Conservation (phyloP, 2,888 invertebrate species). For the Corythucha ciliata region DNA sequence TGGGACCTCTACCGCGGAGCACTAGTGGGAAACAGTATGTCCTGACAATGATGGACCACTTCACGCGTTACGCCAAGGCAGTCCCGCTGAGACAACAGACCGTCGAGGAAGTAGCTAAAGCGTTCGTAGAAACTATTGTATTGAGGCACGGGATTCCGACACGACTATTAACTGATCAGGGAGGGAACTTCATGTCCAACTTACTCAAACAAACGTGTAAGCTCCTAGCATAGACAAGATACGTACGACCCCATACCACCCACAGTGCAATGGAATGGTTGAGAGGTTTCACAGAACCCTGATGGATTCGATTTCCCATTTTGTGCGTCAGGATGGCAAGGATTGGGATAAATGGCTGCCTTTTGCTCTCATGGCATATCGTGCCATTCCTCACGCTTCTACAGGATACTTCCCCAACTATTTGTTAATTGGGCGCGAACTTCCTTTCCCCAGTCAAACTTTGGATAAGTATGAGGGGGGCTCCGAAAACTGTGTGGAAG, state of each 20-base stretch:
- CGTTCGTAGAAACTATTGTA: constrained; percentile 4
- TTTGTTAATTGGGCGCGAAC: constrained; percentile 18
- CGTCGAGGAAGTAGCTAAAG: background rate
- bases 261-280: constrained; percentile 37
- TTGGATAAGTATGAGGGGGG: too few relatives aligned
- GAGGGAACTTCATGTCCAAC: constrained; percentile 35
- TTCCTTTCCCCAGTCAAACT: too few relatives aligned
- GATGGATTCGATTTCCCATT: constrained; percentile 37
- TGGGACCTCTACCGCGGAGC: constrained; percentile 23
- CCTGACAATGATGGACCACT: constrained; percentile 18
- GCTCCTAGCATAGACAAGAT: constrained; percentile 34
- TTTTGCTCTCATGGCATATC: constrained; percentile 37
- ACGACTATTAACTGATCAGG: constrained; percentile 33
- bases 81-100: constrained; percentile 11
- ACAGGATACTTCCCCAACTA: constrained; percentile 28
- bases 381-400: constrained; percentile 36
- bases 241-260: constrained; percentile 36
- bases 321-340: constrained; percentile 33
- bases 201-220: constrained; percentile 35
- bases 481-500: too few relatives aligned
- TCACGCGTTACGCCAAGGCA: constrained; percentile 15
- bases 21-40: constrained; percentile 11
- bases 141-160: constrained; percentile 25
- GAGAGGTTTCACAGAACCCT: constrained; percentile 38
- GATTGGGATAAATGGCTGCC: constrained; percentile 39